Evolutionary conservation across 2,888 invertebrate species (phyloP).

Genomic region (Cylindroiulus punctatus): DNA sequence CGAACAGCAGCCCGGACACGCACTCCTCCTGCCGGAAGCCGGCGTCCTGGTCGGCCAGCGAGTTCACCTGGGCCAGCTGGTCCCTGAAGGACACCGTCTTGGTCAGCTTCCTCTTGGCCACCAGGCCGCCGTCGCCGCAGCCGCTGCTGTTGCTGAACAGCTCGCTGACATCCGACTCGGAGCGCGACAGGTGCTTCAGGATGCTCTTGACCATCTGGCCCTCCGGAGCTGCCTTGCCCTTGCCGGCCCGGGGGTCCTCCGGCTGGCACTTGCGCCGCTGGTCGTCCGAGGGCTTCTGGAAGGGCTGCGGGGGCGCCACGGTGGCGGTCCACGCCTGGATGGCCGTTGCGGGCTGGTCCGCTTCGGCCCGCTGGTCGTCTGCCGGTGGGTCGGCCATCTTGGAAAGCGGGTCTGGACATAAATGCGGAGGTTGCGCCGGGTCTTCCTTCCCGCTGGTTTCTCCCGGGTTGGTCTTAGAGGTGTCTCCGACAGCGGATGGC

Average conservation of each 20-base stretch:
- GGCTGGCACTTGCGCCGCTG: background rate
- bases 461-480: background rate
- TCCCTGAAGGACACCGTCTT: conserved; percentile 56
- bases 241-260: background rate
- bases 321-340: conserved; percentile 84
- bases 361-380: background rate
- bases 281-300: conserved; percentile 70
- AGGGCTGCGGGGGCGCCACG: conserved; percentile 76
- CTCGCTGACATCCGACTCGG: conserved; percentile 56
- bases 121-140: background rate
- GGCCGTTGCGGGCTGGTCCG: conserved; percentile 63
- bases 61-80: conserved; percentile 50
- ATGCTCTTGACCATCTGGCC: conserved; percentile 84
- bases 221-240: background rate
- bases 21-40: conserved; percentile 75
- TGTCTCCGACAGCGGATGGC: background rate
- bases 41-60: conserved; percentile 33
- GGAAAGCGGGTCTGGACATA: background rate
- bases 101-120: conserved; percentile 50
- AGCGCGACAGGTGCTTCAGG: conserved; percentile 77
- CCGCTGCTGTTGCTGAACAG: conserved; percentile 2
- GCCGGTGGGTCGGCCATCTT: background rate
- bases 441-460: background rate
- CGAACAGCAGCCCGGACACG: conserved; percentile 80
- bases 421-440: too few relatives aligned